A percentile compares a stretch with the other conserved stretches of the same genome.
These are phyloP conservation scores for Tachyglossus aculeatus DNA, from an alignment of 2,797 vertebrate species.

Conservation along the genomic window DNA sequence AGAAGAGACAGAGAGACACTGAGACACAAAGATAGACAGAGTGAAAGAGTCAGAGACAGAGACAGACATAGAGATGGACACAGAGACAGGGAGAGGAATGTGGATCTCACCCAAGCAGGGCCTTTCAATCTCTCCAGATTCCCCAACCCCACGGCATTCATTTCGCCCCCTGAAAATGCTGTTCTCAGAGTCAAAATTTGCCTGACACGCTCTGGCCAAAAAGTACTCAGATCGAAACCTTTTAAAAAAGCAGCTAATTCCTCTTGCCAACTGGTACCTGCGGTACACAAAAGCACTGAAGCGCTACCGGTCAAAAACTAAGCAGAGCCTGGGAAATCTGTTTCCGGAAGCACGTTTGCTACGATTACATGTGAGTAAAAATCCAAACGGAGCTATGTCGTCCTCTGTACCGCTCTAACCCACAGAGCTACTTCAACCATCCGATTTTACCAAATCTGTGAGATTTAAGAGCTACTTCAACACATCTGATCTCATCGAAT, in stretches of 20 bases:
- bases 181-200: too few species aligned
- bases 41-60: neutral
- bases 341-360: neutral
- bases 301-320: neutral
- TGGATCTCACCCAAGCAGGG: too few species aligned
- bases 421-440: neutral
- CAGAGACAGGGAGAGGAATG: too few species aligned
- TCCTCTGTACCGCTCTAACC: neutral
- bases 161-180: too few species aligned
- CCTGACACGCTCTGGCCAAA: neutral
- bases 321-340: neutral
- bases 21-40: fast-evolving
- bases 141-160: too few species aligned
- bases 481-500: neutral
- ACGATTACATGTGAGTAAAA: neutral
- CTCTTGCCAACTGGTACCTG: neutral
- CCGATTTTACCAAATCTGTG: neutral
- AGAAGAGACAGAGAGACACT: neutral
- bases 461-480: neutral
- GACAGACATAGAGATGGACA: too few species aligned
- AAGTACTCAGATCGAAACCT: neutral
- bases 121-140: too few species aligned
- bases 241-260: neutral
- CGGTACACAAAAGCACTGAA: too few species aligned
- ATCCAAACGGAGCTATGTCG: neutral